phyloP scores from a whole-genome alignment of 2,888 invertebrate species.

The Melangyna quadrimaculata region DNA sequence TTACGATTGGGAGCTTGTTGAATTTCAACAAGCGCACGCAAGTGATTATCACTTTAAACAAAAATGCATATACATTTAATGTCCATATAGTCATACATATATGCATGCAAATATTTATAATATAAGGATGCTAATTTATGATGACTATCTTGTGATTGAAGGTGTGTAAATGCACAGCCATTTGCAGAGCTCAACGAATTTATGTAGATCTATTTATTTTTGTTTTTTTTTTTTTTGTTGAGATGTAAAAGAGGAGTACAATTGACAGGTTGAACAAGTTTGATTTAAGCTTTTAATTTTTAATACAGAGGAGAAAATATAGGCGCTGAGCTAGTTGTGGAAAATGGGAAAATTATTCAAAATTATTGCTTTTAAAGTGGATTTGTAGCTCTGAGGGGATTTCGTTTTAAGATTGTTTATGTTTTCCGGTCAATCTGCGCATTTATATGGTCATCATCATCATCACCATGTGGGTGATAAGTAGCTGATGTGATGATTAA shows the following conservation, averaged over 20 bases:
- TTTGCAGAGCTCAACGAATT: constrained; percentile 20
- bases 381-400: not conserved
- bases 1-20: constrained; percentile 52
- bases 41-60: constrained; percentile 50
- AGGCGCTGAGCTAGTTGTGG: constrained; percentile 32
- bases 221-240: not conserved
- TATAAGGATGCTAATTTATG: constrained; percentile 58
- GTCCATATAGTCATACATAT: too few species aligned
- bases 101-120: not conserved
- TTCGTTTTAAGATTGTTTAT: not conserved
- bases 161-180: constrained; percentile 47
- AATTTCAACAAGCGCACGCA: constrained; percentile 15
- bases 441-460: too few species aligned
- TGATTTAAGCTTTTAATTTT: constrained; percentile 20
- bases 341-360: constrained; percentile 54
- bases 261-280: constrained; percentile 54
- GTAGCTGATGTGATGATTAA: constrained; percentile 7
- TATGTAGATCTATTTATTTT: not conserved
- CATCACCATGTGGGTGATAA: constrained; percentile 8
- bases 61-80: too few species aligned
- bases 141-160: constrained; percentile 47
- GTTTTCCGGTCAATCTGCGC: constrained; percentile 5
- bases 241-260: constrained; percentile 14
- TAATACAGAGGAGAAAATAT: constrained; percentile 29
- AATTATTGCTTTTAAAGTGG: constrained; percentile 25